Base-by-base conservation (phyloP, 35 echinoderm and acorn worm species). In the Ophiothrix spiculata region DNA sequence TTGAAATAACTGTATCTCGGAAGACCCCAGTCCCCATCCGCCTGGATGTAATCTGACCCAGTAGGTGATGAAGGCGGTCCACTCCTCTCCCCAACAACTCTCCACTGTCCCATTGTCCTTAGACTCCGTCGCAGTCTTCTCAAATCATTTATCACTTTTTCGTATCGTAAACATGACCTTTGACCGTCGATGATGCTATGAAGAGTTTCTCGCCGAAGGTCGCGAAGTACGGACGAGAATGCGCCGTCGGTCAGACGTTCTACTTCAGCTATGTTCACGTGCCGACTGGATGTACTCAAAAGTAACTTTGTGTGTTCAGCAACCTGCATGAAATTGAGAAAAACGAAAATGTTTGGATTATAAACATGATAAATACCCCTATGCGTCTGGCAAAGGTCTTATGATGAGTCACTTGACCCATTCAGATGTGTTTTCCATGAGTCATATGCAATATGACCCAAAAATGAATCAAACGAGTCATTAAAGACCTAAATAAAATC, bases 121-220 rank as follows among this genome's bases (percentile, higher is more conserved):
- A 84, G 54, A 60, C 81, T 64, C 33, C 81, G 29, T 25, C 54
- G 42, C 31, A 84, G 42, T 37, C 81, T 54, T 16, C 81, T 54
- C 25, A 84, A 33, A 37, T 84, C 81, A 25, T 54, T 37, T 34
- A 84, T 54, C 42, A 84, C 81, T 37, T 84, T 84, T 37, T 84
- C 81, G 81, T 74, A 84, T 32, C 81, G 46, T 23, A 84, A 25
- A 32, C 63, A 60, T 45, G 81, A 45, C 31, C 81, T 54, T 33
- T 84, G 81, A 56, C 81, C 81, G 31, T 84, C 81, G 46, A 84
- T 37, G 46, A 84, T 60, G 46, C 45, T 36, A 28, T 69, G 46
- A 10, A 60, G 46, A 23, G 46, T 84, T 37, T 84, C 81, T 37
- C 15, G 17, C 32, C 81, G 37, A 14, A 84, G 45, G 32, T 84